phyloP scores from a whole-genome alignment of 2,888 invertebrate species.

The Octodonta nipae region DNA sequence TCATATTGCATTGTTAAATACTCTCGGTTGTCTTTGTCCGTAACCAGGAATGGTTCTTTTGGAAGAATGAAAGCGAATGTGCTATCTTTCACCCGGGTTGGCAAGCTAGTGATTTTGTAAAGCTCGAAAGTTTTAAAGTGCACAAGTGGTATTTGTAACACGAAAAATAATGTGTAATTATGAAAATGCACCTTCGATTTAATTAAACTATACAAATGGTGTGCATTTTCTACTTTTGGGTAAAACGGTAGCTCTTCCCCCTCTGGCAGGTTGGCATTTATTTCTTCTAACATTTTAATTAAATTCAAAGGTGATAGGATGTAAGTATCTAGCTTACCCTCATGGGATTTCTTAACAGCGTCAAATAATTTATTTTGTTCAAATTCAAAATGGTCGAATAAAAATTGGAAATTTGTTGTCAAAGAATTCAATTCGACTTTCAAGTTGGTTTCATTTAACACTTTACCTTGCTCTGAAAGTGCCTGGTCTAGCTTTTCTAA shows the following conservation, averaged over 20 bases:
- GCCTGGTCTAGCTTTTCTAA: conserved; percentile 1
- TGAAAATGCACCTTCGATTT: conserved; percentile 6
- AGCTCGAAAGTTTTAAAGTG: conserved; percentile 5
- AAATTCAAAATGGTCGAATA: conserved; percentile 6
- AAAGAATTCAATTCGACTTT: conserved; percentile 5
- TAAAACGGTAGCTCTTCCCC: conserved; percentile 7
- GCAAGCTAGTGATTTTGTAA: conserved; percentile 8
- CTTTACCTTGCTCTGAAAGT: conserved; percentile 1
- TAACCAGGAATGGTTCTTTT: conserved; percentile 5
- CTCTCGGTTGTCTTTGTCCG: conserved; percentile 6
- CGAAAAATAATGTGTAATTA: conserved; percentile 7
- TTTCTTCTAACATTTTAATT: conserved; percentile 7
- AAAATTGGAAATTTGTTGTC: conserved; percentile 5
- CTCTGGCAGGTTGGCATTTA: conserved; percentile 5
- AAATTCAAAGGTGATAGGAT: conserved; percentile 8
- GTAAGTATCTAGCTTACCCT: conserved; percentile 7
- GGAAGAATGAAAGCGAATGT: conserved; percentile 8
- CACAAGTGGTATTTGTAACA: conserved; percentile 6
- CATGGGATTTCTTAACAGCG: conserved; percentile 5
- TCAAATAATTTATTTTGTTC: conserved; percentile 7
- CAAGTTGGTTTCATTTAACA: background rate
- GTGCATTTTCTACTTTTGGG: conserved; percentile 8
- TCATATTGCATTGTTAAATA: conserved; percentile 5
- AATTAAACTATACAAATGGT: conserved; percentile 6
- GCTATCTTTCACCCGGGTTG: background rate